Base-by-base conservation (phyloP, 2,888 invertebrate genomes). In the Lasioglossum marginatum region DNA sequence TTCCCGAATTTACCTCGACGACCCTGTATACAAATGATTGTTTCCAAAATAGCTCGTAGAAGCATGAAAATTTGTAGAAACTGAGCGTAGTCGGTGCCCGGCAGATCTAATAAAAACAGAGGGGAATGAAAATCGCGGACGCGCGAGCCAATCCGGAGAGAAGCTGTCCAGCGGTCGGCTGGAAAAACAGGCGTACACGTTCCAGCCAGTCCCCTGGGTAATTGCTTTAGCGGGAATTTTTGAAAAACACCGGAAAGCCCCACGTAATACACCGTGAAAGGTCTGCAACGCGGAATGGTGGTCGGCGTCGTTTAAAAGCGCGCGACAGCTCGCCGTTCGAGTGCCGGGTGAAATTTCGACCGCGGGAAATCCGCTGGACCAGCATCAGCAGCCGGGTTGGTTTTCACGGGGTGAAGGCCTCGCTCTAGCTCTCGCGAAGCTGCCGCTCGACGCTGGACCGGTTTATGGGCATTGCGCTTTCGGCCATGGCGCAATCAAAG, bases 401-500 rank as follows among this genome's bases (percentile, higher is more conserved):
- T 73, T 74, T 81, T 19, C 77, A 31, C 79, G 75, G 68, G 63
- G 19, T 8, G 63, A 63, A 63, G 16, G 63, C 63, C 19, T 63
- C 63, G 76, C 71, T 57, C 79, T 70, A 57, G 60, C 76, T 77
- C 81, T 75, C 79, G 90, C 43, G 43, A 43, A 43, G 87, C 87
- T 84, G 84, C 80, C 40, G 87, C 88, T 85, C 90, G 77, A 89
- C 88, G 81, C 77, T 70, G 88, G 86, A 86, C 91, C 85, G 88
- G 91, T 92, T 92, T 92, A 92, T 92, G 90, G 90, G 89, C 91
- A 92, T 92, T 92, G 92, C 92, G 85, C 92, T 93, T 92, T 92
- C 91, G 90, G 88, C 91, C 91, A 88, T 89, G 87, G 91, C 91
- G 93, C 93, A 94, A 94, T 94, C 93, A 94, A 93, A 93, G 92